These are phyloP conservation scores for Ciconia boyciana DNA, from an alignment of 2,113 vertebrate species.

Conservation along the genomic window DNA sequence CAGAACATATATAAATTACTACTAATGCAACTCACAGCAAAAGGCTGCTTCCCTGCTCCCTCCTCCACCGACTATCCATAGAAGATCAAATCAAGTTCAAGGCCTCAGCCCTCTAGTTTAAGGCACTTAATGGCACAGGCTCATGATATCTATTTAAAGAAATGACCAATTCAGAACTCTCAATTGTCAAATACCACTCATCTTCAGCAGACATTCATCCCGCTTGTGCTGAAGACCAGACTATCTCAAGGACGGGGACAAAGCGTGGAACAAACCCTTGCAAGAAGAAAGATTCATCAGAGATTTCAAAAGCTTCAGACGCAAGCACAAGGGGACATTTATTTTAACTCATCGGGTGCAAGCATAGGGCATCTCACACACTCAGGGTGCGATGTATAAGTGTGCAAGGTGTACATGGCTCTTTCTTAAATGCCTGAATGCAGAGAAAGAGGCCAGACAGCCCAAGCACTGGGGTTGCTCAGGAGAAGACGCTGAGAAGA, in stretches of 20 bases:
- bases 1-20: background rate
- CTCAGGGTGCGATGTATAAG: fast-evolving
- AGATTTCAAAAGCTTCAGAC: background rate
- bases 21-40: background rate
- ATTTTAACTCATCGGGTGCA: background rate
- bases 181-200: background rate
- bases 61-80: background rate
- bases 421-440: background rate
- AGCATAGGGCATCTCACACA: background rate
- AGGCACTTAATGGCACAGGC: background rate
- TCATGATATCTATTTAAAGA: background rate
- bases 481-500: background rate
- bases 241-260: background rate
- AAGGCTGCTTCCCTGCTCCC: background rate
- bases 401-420: fast-evolving
- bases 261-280: fast-evolving
- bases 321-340: too few species aligned
- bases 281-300: background rate
- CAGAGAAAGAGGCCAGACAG: background rate
- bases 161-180: background rate
- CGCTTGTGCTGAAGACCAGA: background rate
- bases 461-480: background rate
- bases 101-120: background rate
- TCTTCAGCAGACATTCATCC: background rate
- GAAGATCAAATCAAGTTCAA: background rate